Evolutionary conservation across 2,113 vertebrate genomes (phyloP).

Genomic region (Macrotus californicus): DNA sequence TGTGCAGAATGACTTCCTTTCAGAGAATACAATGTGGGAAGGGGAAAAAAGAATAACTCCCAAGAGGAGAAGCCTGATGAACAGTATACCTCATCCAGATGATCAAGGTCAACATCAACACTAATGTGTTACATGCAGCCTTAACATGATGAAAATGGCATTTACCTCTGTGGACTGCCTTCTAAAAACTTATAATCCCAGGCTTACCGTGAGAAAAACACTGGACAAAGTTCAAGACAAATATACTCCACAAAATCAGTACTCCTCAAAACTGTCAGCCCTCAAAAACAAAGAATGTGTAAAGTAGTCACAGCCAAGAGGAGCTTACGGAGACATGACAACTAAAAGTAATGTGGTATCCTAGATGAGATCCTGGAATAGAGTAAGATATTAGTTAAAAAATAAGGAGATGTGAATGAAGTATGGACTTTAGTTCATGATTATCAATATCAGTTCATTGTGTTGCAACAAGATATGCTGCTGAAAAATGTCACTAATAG

Average conservation of each 20-base stretch:
- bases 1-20: background rate
- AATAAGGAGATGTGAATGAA: background rate
- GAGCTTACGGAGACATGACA: too few relatives aligned
- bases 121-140: too few relatives aligned
- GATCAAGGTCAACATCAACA: too few relatives aligned
- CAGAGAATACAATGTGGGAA: background rate
- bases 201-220: too few relatives aligned
- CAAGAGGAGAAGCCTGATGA: background rate
- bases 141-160: too few relatives aligned
- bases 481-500: too few relatives aligned
- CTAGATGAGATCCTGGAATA: background rate
- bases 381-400: background rate
- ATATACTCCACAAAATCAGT: too few relatives aligned
- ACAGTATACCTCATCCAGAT: background rate
- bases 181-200: too few relatives aligned
- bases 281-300: too few relatives aligned
- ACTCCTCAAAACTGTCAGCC: background rate
- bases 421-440: background rate
- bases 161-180: too few relatives aligned
- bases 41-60: background rate
- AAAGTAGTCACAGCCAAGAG: too few relatives aligned
- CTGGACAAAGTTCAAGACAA: too few relatives aligned
- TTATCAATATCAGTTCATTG: background rate
- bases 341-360: background rate
- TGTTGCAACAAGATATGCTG: background rate